Evolutionary conservation across 2,797 vertebrate genomes (phyloP), one percentile per base, ranked within the genome.

Genomic region (Ctenochaetus hawaiiensis): DNA sequence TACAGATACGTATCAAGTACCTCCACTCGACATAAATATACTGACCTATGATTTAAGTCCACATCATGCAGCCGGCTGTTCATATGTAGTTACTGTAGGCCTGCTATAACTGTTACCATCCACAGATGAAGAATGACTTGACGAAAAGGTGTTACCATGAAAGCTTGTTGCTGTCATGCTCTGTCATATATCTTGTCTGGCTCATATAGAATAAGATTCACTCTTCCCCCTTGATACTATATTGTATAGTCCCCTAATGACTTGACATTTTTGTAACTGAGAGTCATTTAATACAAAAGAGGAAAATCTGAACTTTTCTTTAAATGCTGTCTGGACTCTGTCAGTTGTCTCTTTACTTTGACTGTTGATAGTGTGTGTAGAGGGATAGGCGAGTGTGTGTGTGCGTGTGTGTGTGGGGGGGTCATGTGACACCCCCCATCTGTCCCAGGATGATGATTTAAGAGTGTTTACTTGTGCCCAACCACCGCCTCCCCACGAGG

Each of bases 381-480:
- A 72, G 26, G 52, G 51, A 51, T 56, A 78, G 57, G 11, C 39
- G 56, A 54, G 26, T 26, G 8, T 9, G 53, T 41, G 39, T 41
- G 39, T 41, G 8, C 6, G 37, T 39, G 37, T 39, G 37, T 39
- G 37, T 39, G 37, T 39, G 6, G 4, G 47, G 56, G 67, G 70
- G 70, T 82, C 83, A 78, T 66, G 72, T 81, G 80, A 91, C 89
- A 67, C 45, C 59, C 85, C 82, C 82, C 87, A 83, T 89, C 91
- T 92, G 81, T 87, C 90, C 87, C 87, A 89, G 83, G 81, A 77
- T 68, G 81, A 93, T 95, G 93, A 95, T 95, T 93, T 94, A 94
- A 83, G 90, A 92, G 90, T 93, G 93, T 95, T 94, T 94, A 94
- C 91, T 91, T 85, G 83, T 82, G 86, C 71, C 83, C 79, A 80